phyloP scores from a whole-genome alignment of 30 jellyfish, hydroid and myxozoan genomes.

The Sanderia malayensis region DNA sequence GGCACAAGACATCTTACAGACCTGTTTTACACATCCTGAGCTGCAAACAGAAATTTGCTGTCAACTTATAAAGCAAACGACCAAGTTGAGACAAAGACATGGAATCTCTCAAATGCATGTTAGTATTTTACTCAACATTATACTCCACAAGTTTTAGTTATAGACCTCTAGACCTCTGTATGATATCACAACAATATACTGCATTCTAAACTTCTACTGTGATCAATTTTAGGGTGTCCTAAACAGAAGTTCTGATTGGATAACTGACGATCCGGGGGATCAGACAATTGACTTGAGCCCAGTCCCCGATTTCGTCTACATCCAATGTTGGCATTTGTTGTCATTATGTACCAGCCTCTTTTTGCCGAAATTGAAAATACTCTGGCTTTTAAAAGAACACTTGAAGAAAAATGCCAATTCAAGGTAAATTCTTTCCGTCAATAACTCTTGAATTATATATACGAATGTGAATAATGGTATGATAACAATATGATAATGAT shows the following conservation, averaged over 20 bases:
- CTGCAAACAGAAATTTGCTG: slow-evolving; percentile 95
- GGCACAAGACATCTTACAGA: slow-evolving; percentile 87
- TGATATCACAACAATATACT: no score
- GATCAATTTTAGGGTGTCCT: slow-evolving; percentile 28
- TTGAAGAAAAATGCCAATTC: slow-evolving; percentile 65
- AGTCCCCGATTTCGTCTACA: slow-evolving; percentile 73
- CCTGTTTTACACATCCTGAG: slow-evolving; percentile 78
- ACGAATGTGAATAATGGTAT: no score
- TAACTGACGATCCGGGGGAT: slow-evolving; percentile 34
- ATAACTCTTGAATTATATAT: no score
- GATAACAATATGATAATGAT: no score
- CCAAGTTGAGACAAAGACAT: slow-evolving; percentile 54
- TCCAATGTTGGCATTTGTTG: slow-evolving; percentile 94
- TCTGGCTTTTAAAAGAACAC: slow-evolving; percentile 93
- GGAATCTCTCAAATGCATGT: slow-evolving; percentile 33
- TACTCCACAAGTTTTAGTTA: no score
- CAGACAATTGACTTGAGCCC: slow-evolving; percentile 83
- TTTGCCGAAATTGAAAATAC: slow-evolving; percentile 85
- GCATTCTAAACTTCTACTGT: no score
- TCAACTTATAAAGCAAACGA: slow-evolving; percentile 93
- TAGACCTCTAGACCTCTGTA: no score
- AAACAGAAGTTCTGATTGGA: slow-evolving; percentile 74
- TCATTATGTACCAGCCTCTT: slow-evolving; percentile 88
- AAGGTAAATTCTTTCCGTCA: slow-evolving; percentile 61
- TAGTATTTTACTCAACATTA: background rate